Evolutionary conservation across 2,888 invertebrate genomes (phyloP).

Genomic region (Drosophila nigricruria): DNA sequence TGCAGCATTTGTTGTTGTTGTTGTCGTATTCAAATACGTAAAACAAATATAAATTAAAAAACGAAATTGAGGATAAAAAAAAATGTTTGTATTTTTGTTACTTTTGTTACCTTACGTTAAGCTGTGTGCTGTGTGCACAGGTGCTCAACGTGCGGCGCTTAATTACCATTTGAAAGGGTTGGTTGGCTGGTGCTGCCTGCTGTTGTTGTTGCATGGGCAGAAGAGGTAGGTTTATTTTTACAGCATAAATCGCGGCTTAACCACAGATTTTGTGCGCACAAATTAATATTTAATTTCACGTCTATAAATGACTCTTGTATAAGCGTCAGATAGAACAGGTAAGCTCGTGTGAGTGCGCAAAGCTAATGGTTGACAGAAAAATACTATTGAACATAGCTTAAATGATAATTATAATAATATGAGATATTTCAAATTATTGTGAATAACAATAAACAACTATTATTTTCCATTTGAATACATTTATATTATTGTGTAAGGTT

Average conservation of each 20-base stretch:
- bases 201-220: too few relatives aligned
- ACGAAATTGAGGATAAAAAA: not conserved
- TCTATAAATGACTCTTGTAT: not conserved
- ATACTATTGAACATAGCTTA: not conserved
- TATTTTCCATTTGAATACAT: not conserved
- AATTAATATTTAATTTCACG: slow-evolving; percentile 53
- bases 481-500: not conserved
- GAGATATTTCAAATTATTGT: not conserved
- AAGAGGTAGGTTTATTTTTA: slow-evolving; percentile 16
- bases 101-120: slow-evolving; percentile 4
- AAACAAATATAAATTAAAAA: not conserved
- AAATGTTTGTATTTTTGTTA: not conserved
- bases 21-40: slow-evolving; percentile 1
- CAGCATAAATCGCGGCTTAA: slow-evolving; percentile 44
- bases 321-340: not conserved
- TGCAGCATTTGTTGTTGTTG: slow-evolving; percentile 9
- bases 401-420: not conserved
- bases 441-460: not conserved
- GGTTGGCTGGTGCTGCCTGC: not conserved
- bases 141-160: slow-evolving; percentile 22
- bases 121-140: slow-evolving; percentile 20
- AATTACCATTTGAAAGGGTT: slow-evolving; percentile 40
- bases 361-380: not conserved
- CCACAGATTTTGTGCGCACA: slow-evolving; percentile 36
- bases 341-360: not conserved